Base-by-base conservation (phyloP, 2,113 vertebrate species). In the Corythoichthys intestinalis region DNA sequence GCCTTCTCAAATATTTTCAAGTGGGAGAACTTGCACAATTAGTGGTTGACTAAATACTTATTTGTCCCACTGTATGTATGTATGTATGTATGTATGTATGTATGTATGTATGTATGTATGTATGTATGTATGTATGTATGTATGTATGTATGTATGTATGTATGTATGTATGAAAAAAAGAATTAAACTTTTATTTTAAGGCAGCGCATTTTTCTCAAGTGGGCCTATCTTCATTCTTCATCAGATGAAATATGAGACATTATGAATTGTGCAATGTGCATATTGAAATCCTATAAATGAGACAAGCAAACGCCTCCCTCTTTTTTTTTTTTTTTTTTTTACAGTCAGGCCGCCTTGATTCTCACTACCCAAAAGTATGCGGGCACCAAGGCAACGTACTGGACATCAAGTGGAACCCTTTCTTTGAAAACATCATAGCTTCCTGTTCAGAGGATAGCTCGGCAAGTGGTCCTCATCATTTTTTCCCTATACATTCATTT, bases 351-450 rank as follows among this genome's bases (percentile, higher is more conserved):
- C 93, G 97, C 46, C 94, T 98, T 44, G 96, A 98, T 34, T 94
- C 95, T 2, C 97, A 96, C 79, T 91, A 95, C 84, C 95, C 97
- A 48, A 98, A 98, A 79, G 93, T 98, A 28, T 98, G 97, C 0
- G 97, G 97, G 0, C 97, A 98, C 88, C 97, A 98, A 66, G 96
- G 97, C 59, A 98, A 97, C 0, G 97, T 99, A 14, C 91, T 99
- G 84, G 97, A 99, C 64, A 97, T 99, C 92, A 99, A 99, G 74
- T 99, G 97, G 97, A 99, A 98, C 35, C 97, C 97, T n/a, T 99
- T 99, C 86, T 94, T 97, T 57, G 97, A 98, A 72, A 98, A 98
- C 90, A 91, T 99, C 88, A 93, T 99, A 0, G 97, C 97, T 0
- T 99, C 97, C 0, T 99, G 97, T 86, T 98, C 97, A 0, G 97